Base-by-base conservation (phyloP, 2,113 vertebrate species). In the Eurystomus gularis region DNA sequence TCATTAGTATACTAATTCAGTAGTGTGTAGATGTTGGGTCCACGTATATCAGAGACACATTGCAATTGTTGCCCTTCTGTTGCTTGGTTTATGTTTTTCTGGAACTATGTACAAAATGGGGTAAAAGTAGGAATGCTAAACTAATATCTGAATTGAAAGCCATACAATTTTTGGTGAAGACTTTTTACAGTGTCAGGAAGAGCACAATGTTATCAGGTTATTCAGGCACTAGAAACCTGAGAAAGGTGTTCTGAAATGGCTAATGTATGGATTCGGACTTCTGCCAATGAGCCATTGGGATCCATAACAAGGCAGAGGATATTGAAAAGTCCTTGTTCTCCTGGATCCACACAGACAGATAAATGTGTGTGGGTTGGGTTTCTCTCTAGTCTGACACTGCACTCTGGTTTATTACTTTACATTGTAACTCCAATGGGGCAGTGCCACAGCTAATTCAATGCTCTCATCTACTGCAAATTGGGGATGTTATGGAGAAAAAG, bases 1-100 rank as follows among this genome's bases (percentile, higher is more conserved):
- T 96, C 48, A 66, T 91, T 95, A 94, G 76, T 78, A 72, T 93
- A 86, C 76, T 92, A 95, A 96, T 92, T 88, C 94, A 92, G 82
- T 71, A 78, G 52, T 54, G 44, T 73, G 82, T 96, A 93, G 90
- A 95, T 91, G 90, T 94, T 95, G 52, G 46, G n/a, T 93, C 84
- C 20, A 7, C 29, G 61, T 62, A 46, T 60, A 37, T 94, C 25
- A 88, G 84, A 88, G 90, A 86, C 60, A 60, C 29, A 21, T 37
- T 95, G 35, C 61, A 86, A 78, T 71, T 51, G 54, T 72, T 92
- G 55, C n/a, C 20, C 23, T 84, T 85, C 48, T 49, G 51, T 88
- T 64, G 10, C 44, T 71, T 75, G 9, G 15, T 61, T 90, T 90
- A 25, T 21, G 8, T 61, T 92, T 71, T 55, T 40, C 42, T 73